Percentiles rank a stretch among this genome's conserved stretches.
Evolutionary conservation across 2,888 invertebrate genomes (phyloP).

Genomic region (Geophilus truncorum): DNA sequence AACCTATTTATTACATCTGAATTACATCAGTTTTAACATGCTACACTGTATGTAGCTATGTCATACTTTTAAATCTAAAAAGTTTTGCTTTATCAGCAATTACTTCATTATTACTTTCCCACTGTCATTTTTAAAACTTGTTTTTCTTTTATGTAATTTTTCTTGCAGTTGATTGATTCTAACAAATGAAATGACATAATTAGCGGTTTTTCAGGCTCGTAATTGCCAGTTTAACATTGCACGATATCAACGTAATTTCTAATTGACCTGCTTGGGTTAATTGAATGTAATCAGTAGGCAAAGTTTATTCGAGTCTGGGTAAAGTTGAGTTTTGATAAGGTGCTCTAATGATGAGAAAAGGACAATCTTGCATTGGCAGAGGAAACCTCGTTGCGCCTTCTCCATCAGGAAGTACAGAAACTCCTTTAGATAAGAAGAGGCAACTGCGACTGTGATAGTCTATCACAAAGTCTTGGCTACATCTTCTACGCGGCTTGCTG

Average conservation of each 20-base stretch:
- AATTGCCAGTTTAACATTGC: not conserved
- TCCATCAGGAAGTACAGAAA: not conserved
- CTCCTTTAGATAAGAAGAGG: not conserved
- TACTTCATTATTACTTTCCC: too few relatives aligned
- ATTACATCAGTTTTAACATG: too few relatives aligned
- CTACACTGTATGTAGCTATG: too few relatives aligned
- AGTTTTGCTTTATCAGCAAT: too few relatives aligned
- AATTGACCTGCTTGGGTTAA: not conserved
- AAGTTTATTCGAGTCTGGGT: not conserved
- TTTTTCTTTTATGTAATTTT: too few relatives aligned
- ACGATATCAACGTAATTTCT: not conserved
- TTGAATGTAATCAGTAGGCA: not conserved
- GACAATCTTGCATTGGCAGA: not conserved
- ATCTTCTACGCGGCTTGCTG: not conserved
- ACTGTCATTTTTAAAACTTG: too few relatives aligned
- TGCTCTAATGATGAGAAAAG: not conserved
- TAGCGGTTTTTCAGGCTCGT: not conserved
- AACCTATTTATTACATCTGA: too few relatives aligned
- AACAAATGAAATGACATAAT: not conserved
- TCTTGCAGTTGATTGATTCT: not conserved
- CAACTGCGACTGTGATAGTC: not conserved
- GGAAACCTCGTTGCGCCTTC: not conserved
- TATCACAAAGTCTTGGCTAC: not conserved
- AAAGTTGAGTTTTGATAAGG: not conserved
- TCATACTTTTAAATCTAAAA: too few relatives aligned